Conservation (phyloP, 2,888 invertebrate species). For the Syrista parreyssii region DNA sequence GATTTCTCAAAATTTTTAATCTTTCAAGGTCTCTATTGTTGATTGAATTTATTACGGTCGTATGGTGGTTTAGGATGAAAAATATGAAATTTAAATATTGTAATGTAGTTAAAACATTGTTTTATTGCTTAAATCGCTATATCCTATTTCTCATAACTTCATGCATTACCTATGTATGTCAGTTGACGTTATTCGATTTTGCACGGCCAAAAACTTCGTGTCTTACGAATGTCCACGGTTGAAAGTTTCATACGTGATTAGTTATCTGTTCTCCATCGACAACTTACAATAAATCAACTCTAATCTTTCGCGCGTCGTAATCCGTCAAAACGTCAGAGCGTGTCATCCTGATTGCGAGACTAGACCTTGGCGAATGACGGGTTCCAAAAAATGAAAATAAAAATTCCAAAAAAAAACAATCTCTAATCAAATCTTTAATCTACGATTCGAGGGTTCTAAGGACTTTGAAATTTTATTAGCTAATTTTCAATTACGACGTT, state of each 20-base stretch:
- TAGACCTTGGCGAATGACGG: background rate
- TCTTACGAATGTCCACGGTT: background rate
- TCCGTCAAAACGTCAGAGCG: background rate
- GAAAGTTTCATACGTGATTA: background rate
- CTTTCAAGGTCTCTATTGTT: background rate
- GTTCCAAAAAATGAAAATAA: background rate
- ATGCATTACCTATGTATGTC: background rate
- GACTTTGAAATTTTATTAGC: background rate
- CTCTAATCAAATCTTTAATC: background rate
- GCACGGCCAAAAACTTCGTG: background rate
- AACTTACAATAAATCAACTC: background rate
- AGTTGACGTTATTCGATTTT: background rate
- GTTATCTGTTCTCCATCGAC: background rate
- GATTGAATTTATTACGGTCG: too few species aligned
- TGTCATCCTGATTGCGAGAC: background rate
- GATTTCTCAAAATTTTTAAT: background rate
- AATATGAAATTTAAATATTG: background rate
- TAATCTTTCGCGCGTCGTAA: background rate
- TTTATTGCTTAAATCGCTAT: background rate
- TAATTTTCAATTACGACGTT: background rate
- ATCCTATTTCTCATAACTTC: background rate
- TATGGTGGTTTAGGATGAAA: background rate
- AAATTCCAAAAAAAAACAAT: too few species aligned
- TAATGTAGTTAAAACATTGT: background rate
- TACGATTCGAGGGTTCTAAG: background rate